Percentiles rank a stretch among this genome's conserved stretches.
phyloP scores from a whole-genome alignment of 1,140 invertebrate species.

The Proctacanthus coquilletti region DNA sequence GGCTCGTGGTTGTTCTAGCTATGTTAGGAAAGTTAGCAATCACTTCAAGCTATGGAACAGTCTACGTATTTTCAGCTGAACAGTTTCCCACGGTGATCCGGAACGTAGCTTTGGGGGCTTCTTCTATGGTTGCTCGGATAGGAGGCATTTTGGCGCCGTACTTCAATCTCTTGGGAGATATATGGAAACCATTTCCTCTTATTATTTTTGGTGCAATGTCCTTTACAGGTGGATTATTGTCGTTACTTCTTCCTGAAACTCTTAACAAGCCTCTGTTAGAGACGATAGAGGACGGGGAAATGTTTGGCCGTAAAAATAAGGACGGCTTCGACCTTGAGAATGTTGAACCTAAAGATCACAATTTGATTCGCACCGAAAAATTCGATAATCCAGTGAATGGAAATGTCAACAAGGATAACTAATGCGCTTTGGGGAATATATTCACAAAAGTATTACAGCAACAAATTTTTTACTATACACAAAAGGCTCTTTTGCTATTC shows the following conservation, averaged over 20 bases:
- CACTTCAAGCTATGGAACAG: slow-evolving; percentile 61
- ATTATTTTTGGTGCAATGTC: slow-evolving; percentile 53
- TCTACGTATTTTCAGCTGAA: slow-evolving; percentile 69
- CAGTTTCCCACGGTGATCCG: slow-evolving; percentile 71
- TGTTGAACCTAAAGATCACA: no score
- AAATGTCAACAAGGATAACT: no score
- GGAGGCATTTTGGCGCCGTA: slow-evolving; percentile 64
- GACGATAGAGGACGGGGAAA: slow-evolving; percentile 54
- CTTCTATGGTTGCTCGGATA: slow-evolving; percentile 59
- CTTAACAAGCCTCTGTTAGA: slow-evolving; percentile 56
- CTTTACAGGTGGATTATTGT: slow-evolving; percentile 45
- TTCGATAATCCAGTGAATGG: no score
- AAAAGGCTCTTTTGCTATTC: no score
- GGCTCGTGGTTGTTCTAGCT: slow-evolving; percentile 47
- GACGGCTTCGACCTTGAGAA: no score
- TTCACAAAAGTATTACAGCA: no score
- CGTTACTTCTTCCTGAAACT: slow-evolving; percentile 60
- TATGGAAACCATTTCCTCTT: slow-evolving; percentile 50
- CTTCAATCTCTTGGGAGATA: slow-evolving; percentile 43
- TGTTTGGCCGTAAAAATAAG: slow-evolving; percentile 45
- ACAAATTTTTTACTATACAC: no score
- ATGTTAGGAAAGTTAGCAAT: slow-evolving; percentile 74
- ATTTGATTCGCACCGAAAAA: no score
- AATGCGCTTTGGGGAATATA: no score
- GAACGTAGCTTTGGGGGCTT: slow-evolving; percentile 59